These are phyloP conservation scores for Trachelus iudaicus DNA, from an alignment of 2,888 invertebrate species.

Conservation along the genomic window DNA sequence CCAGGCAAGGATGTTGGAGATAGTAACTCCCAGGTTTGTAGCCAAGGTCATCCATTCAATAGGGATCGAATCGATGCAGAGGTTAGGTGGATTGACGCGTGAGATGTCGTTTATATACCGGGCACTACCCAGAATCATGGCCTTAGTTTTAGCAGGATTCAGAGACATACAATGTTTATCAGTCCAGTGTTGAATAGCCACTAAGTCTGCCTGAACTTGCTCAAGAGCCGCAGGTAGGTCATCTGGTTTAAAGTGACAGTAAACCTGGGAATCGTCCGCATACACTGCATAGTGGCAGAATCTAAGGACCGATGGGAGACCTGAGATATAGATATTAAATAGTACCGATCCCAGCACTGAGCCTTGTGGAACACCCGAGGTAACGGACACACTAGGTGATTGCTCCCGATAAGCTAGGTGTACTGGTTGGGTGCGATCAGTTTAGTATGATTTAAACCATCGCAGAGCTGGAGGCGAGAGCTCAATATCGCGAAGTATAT, in stretches of 20 bases:
- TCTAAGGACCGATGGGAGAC: background rate
- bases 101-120: no score
- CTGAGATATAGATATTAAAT: background rate
- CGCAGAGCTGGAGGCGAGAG: background rate
- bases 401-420: background rate
- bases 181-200: no score
- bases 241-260: background rate
- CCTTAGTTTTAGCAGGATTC: no score
- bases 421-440: background rate
- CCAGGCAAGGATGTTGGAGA: no score
- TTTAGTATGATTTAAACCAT: background rate
- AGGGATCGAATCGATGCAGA: no score
- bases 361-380: background rate
- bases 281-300: background rate
- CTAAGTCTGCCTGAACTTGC: no score
- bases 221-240: background rate
- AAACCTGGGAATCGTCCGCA: background rate
- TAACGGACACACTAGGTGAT: background rate
- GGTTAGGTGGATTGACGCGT: no score
- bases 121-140: no score
- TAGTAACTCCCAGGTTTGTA: no score
- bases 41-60: no score
- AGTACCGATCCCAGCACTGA: conserved; percentile 5
- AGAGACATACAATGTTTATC: no score
- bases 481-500: no score